These are phyloP conservation scores for Microtus oregoni DNA, from an alignment of 2,113 vertebrate genomes.

Conservation along the genomic window DNA sequence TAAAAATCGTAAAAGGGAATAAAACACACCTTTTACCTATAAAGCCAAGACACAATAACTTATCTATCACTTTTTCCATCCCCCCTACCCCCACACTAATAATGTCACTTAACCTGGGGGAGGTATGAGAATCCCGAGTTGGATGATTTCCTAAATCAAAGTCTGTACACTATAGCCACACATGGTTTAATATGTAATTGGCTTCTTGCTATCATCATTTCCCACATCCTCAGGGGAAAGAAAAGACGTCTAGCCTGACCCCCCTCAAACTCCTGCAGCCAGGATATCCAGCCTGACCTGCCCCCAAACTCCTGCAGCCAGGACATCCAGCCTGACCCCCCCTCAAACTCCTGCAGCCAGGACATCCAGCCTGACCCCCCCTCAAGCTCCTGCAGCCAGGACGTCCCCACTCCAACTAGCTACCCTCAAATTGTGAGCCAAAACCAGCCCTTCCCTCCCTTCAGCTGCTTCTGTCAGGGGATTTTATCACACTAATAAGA, in stretches of 20 bases:
- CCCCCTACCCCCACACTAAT: background rate
- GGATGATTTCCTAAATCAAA: constrained; percentile 16
- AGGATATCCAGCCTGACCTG: background rate
- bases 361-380: no score
- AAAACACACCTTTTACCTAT: background rate
- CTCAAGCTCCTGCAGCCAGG: background rate
- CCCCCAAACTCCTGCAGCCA: background rate
- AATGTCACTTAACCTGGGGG: background rate
- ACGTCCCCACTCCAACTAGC: background rate
- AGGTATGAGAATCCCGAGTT: background rate
- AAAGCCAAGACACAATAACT: background rate
- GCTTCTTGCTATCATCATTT: background rate
- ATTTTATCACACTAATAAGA: background rate
- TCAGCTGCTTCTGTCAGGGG: no score
- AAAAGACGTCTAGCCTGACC: background rate
- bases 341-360: no score
- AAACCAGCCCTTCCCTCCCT: no score
- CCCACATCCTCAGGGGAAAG: background rate
- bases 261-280: no score
- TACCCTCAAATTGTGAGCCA: no score
- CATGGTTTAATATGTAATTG: background rate
- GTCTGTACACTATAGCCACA: background rate
- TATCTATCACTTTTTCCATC: background rate
- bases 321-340: no score
- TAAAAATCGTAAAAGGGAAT: background rate